Percentiles rank a stretch among this genome's conserved stretches.
Evolutionary conservation across 2,888 invertebrate species (phyloP).

Genomic region (Molorchus minor): DNA sequence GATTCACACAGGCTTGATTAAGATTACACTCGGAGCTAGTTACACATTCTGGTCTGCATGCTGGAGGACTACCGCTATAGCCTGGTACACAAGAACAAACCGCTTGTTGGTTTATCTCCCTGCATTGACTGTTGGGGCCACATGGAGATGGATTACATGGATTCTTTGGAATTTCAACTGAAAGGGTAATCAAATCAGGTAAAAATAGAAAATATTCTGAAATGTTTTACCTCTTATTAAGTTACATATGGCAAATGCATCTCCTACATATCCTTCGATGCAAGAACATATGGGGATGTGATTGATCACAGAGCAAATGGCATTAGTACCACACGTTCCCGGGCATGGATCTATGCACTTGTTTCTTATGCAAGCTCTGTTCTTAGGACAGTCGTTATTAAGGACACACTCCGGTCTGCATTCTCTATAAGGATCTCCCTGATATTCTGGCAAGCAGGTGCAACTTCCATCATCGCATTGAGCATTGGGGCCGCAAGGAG

Average conservation of each 20-base stretch:
- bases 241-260: conserved; percentile 74
- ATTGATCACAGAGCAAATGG: conserved; percentile 76
- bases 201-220: not conserved
- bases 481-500: conserved; percentile 75
- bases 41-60: conserved; percentile 75
- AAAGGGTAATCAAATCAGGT: not conserved
- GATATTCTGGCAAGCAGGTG: conserved; percentile 73
- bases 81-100: conserved; percentile 76
- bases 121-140: conserved; percentile 83
- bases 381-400: conserved; percentile 75
- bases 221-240: conserved; percentile 65
- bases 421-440: conserved; percentile 75
- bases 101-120: conserved; percentile 72
- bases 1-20: conserved; percentile 72
- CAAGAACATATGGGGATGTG: conserved; percentile 83
- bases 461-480: conserved; percentile 75
- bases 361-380: conserved; percentile 75
- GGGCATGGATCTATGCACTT: conserved; percentile 77
- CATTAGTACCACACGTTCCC: conserved; percentile 77
- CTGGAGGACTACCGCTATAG: conserved; percentile 74
- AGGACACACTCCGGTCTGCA: conserved; percentile 79
- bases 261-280: conserved; percentile 74
- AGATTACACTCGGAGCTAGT: conserved; percentile 72
- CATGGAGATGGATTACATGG: conserved; percentile 77
- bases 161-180: conserved; percentile 44